Conservation (phyloP, 1,140 invertebrate genomes). For the Lordiphosa collinella region DNA sequence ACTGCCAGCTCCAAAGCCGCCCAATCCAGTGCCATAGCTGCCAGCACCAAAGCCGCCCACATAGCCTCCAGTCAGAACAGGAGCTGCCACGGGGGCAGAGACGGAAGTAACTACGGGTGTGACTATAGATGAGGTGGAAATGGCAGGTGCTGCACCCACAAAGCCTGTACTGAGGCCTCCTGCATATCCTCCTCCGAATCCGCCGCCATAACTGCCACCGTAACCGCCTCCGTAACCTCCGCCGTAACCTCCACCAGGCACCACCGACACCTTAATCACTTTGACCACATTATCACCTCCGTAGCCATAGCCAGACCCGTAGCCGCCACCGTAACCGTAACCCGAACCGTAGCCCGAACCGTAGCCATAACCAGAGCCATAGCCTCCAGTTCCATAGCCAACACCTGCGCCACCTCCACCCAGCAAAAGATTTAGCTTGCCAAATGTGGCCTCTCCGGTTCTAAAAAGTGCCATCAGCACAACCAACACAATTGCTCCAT, state of each 20-base stretch:
- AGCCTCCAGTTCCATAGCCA: slow-evolving; percentile 35
- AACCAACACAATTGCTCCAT: slow-evolving; percentile 12
- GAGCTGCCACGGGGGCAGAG: slow-evolving; percentile 45
- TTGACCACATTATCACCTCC: slow-evolving; percentile 63
- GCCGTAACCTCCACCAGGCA: slow-evolving; percentile 30
- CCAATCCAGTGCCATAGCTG: slow-evolving; percentile 18
- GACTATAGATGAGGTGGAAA: slow-evolving; percentile 63
- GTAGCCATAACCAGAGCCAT: slow-evolving; percentile 23
- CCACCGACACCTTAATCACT: slow-evolving; percentile 64
- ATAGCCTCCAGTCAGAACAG: slow-evolving; percentile 42
- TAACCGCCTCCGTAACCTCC: slow-evolving; percentile 28
- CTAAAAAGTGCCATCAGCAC: slow-evolving; percentile 10
- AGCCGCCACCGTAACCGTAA: slow-evolving; percentile 34
- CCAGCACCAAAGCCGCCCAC: slow-evolving; percentile 33
- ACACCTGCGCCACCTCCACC: slow-evolving; percentile 26
- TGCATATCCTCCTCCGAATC: slow-evolving; percentile 29
- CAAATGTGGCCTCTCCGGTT: slow-evolving; percentile 53
- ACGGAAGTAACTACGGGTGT: slow-evolving; percentile 62
- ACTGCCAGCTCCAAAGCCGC: slow-evolving; percentile 25
- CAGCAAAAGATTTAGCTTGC: slow-evolving; percentile 57
- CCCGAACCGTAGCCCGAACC: slow-evolving; percentile 29
- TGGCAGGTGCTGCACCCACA: slow-evolving; percentile 55
- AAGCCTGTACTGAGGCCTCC: slow-evolving; percentile 39
- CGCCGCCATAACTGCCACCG: slow-evolving; percentile 19
- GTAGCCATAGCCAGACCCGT: slow-evolving; percentile 40